Percentiles rank a stretch among this genome's conserved stretches.
Evolutionary conservation across 2,888 invertebrate genomes (phyloP).

Genomic region (Phrixothrix hirtus): DNA sequence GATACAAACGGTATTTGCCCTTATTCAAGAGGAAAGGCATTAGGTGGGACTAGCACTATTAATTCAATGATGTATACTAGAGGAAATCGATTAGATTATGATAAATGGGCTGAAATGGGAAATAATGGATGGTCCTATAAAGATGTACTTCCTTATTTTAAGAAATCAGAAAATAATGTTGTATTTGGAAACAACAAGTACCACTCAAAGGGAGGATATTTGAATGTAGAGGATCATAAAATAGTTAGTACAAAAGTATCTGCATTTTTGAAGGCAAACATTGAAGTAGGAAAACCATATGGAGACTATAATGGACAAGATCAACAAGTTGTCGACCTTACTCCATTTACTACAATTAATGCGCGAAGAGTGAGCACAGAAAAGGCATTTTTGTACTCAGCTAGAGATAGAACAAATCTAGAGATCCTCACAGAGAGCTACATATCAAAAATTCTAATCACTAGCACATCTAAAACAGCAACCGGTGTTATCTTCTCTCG

Average conservation of each 20-base stretch:
- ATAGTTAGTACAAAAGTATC: slow-evolving; percentile 60
- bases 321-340: slow-evolving; percentile 65
- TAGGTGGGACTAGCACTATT: slow-evolving; percentile 34
- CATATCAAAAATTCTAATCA: too few relatives aligned
- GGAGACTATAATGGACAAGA: slow-evolving; percentile 66
- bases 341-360: slow-evolving; percentile 64
- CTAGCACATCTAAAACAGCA: too few relatives aligned
- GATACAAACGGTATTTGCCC: too few relatives aligned
- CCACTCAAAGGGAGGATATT: slow-evolving; percentile 67
- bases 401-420: slow-evolving; percentile 59
- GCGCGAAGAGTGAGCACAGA: slow-evolving; percentile 65
- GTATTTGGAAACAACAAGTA: slow-evolving; percentile 60
- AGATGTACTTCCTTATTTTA: slow-evolving; percentile 45
- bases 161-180: slow-evolving; percentile 42
- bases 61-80: slow-evolving; percentile 34
- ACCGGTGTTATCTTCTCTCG: too few relatives aligned
- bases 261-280: slow-evolving; percentile 67
- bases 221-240: slow-evolving; percentile 67
- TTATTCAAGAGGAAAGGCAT: slow-evolving; percentile 32
- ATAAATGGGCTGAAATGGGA: slow-evolving; percentile 36
- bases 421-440: too few relatives aligned
- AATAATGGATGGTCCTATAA: slow-evolving; percentile 56
- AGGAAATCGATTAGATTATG: slow-evolving; percentile 33
- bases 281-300: slow-evolving; percentile 68
- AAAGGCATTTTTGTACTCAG: slow-evolving; percentile 63